Base-by-base conservation (phyloP, 2,113 vertebrate genomes). In the Nycticebus coucang region DNA sequence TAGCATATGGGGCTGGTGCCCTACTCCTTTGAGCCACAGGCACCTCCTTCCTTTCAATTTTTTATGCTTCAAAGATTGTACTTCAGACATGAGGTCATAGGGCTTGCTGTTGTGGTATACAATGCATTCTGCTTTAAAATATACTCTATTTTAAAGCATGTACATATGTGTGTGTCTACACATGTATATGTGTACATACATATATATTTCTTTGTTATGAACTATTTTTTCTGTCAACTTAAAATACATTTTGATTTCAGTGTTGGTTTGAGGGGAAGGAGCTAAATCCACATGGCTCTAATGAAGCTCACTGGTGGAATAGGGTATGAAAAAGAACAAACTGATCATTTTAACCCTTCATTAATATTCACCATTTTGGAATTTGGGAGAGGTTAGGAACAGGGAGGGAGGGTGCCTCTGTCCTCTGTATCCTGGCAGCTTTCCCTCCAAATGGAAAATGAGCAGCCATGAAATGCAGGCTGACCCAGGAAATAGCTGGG, bases 381-480 rank as follows among this genome's bases (percentile, higher is more conserved):
- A 33, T 88, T 64, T 60, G 15, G 18, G 17, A 30, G 22, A 53
- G 37, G 82, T 79, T 91, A 77, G 35, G 64, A n/a, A 11, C 0
- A 26, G 17, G 26, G 0, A 77, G n/a, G 19, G 24, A 19, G 17
- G 7, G 21, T 30, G 15, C 10, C 64, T 88, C 66, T 77, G 3
- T 77, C 68, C 35, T 84, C 50, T 7, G n/a, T 33, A 24, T 50
- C 92, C 81, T 17, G 72, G 71, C 22, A 82, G 15, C 30, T 94
- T 97, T 50, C 66, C 6, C 35, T 82, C 9, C 80, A 93, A 85
- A 82, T 12, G 41, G 41, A 66, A 68, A 19, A 5, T 75, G 53
- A 95, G 79, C 75, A 96, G 77, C 19, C 69, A 86, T 28, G 57
- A 97, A 94, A 96, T 53, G 41, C 77, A 95, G 33, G 15, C 74